These are phyloP conservation scores for Tanytarsus gracilentus DNA, from an alignment of 2,888 invertebrate genomes.

Conservation along the genomic window DNA sequence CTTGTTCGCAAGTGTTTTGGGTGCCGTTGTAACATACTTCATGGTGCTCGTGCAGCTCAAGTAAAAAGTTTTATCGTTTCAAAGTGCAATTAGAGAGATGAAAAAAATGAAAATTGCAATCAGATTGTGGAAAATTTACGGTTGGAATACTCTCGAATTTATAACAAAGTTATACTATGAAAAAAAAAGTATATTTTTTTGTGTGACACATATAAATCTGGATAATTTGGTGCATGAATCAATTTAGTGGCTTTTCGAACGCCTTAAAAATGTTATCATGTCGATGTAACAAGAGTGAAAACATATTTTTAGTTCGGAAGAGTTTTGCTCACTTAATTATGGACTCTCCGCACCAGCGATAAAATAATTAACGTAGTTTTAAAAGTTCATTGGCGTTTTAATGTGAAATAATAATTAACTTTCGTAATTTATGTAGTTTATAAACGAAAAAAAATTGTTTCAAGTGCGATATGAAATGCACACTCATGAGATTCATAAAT, in stretches of 20 bases:
- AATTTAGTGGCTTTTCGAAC: no score
- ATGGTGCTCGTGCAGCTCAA: slow-evolving; percentile 86
- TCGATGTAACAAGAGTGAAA: no score
- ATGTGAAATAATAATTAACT: slow-evolving; percentile 19
- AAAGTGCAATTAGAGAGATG: slow-evolving; percentile 11
- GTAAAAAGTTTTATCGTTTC: slow-evolving; percentile 45
- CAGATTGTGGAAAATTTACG: background rate
- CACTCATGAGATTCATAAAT: no score
- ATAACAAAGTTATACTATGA: no score
- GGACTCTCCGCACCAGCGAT: background rate
- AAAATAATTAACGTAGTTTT: slow-evolving; percentile 1
- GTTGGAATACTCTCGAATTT: no score
- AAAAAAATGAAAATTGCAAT: background rate
- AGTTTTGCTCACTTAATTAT: background rate
- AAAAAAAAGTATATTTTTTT: no score
- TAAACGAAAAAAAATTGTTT: no score
- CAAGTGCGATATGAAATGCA: no score
- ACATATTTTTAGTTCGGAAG: no score
- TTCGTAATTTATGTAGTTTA: background rate
- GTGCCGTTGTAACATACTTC: slow-evolving; percentile 82
- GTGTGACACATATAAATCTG: no score
- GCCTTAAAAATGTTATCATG: no score
- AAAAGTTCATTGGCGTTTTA: slow-evolving; percentile 16
- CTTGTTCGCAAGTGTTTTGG: slow-evolving; percentile 75
- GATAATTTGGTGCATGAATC: no score